phyloP scores from a whole-genome alignment of 2,888 invertebrate species.

The Nezara viridula region DNA sequence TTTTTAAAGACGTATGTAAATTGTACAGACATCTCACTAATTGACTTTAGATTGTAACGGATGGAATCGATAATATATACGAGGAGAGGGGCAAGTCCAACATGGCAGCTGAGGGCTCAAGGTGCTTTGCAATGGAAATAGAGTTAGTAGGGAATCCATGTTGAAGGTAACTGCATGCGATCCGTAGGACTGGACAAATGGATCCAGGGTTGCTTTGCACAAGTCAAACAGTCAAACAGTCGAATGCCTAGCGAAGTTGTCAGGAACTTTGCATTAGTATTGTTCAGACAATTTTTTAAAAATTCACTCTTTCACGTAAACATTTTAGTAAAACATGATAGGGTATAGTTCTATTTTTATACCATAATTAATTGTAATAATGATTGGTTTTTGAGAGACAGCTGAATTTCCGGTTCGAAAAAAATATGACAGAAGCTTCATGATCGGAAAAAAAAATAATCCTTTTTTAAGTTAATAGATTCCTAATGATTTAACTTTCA shows the following conservation, averaged over 20 bases:
- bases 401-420: too few species aligned
- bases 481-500: too few species aligned
- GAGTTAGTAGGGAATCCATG: background rate
- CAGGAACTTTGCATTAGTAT: background rate
- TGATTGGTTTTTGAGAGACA: too few species aligned
- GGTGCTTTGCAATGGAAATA: slow-evolving; percentile 10
- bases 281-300: too few species aligned
- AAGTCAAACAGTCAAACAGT: background rate
- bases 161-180: background rate
- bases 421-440: too few species aligned
- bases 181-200: background rate
- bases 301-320: too few species aligned
- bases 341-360: too few species aligned
- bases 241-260: background rate
- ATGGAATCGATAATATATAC: background rate
- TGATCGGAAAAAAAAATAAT: too few species aligned
- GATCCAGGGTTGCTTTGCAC: background rate
- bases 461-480: too few species aligned
- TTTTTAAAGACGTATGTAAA: background rate
- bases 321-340: too few species aligned
- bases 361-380: too few species aligned
- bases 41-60: background rate
- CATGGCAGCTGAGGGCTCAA: background rate
- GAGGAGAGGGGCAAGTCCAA: background rate
- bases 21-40: background rate